Conservation (phyloP, 2,888 invertebrate genomes). For the Platycheirus rosarum region DNA sequence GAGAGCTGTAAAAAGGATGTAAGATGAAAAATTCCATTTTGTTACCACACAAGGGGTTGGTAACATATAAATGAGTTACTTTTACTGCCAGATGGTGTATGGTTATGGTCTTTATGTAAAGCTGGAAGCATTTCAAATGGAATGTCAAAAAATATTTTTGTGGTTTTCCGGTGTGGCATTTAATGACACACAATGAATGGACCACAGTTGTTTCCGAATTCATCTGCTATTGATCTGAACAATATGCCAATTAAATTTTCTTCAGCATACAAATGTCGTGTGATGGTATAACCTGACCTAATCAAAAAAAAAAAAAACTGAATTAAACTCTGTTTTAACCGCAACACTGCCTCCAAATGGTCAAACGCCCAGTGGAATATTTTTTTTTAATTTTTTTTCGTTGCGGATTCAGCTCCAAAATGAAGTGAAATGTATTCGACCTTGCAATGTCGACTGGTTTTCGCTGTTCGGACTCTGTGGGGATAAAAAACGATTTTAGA, state of each 20-base stretch:
- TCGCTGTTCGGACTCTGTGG: constrained; percentile 16
- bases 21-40: constrained; percentile 37
- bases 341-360: constrained; percentile 8
- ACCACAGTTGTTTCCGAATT: constrained; percentile 3
- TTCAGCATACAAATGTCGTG: constrained; percentile 2
- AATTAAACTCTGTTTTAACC: constrained; percentile 12
- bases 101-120: not conserved
- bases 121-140: not conserved
- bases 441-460: constrained; percentile 73
- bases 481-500: constrained; percentile 31
- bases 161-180: constrained; percentile 32
- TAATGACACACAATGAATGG: constrained; percentile 12
- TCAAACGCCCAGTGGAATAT: constrained; percentile 53
- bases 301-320: constrained; percentile 22
- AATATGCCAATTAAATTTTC: constrained; percentile 38
- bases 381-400: constrained; percentile 12
- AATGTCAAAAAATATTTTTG: constrained; percentile 39
- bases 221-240: constrained; percentile 4
- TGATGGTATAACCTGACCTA: constrained; percentile 44
- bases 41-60: constrained; percentile 49
- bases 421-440: constrained; percentile 62
- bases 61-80: constrained; percentile 33
- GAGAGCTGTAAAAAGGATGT: constrained; percentile 49
- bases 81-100: constrained; percentile 50
- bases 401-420: constrained; percentile 41